Conservation (phyloP, 2,888 invertebrate species). For the Imbricaverruca yamaguchii region DNA sequence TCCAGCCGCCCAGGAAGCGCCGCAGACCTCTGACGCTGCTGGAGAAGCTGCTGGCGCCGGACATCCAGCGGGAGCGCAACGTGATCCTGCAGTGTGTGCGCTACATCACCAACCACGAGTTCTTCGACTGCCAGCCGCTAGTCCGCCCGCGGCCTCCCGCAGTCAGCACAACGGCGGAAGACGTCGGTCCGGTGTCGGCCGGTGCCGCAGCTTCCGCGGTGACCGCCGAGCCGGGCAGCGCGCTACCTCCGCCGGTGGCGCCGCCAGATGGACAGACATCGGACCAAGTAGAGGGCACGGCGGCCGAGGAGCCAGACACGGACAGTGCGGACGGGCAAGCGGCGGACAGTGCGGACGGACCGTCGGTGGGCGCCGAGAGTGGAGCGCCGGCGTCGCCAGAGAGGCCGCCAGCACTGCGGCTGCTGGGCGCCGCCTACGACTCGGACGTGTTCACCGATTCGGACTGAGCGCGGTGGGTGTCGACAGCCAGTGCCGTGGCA, state of each 20-base stretch:
- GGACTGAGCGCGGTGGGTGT: neutral
- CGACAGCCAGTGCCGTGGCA: no score
- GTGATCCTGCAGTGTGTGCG: conserved; percentile 12
- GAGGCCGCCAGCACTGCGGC: neutral
- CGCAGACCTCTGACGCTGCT: neutral
- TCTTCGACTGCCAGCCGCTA: conserved; percentile 9
- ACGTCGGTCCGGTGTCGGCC: neutral
- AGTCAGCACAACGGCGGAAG: neutral
- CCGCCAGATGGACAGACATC: neutral
- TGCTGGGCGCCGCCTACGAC: conserved; percentile 2
- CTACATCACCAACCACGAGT: neutral
- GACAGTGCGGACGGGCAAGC: no score
- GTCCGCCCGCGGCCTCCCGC: neutral
- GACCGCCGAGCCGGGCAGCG: neutral
- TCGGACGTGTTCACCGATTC: neutral
- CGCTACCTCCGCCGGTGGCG: neutral
- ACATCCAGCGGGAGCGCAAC: conserved; percentile 11
- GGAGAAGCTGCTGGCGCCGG: conserved; percentile 10
- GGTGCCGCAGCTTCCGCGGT: neutral
- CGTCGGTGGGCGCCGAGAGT: no score
- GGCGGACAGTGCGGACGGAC: no score
- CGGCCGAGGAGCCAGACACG: neutral
- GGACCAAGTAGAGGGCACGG: neutral
- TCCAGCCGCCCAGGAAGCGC: conserved; percentile 15
- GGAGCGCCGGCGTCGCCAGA: no score